These are phyloP conservation scores for Procambarus virginalis DNA, from an alignment of 1,140 invertebrate genomes.

Conservation along the genomic window DNA sequence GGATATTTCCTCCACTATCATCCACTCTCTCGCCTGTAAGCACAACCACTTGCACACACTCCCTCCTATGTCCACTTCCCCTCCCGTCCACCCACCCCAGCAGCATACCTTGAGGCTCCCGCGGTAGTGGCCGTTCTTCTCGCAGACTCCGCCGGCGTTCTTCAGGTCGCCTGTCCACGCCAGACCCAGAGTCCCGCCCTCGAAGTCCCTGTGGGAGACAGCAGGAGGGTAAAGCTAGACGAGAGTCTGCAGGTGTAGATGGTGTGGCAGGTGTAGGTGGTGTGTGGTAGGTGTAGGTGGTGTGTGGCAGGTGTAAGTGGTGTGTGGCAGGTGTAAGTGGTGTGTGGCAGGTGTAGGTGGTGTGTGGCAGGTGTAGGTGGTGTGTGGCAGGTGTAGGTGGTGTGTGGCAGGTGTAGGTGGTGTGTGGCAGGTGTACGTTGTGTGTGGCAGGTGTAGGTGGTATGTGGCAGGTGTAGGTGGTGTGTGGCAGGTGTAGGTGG, in stretches of 20 bases:
- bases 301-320: not conserved
- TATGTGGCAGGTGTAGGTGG: too few relatives aligned
- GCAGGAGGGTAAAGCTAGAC: not conserved
- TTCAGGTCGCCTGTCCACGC: conserved; percentile 98
- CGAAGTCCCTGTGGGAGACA: conserved; percentile 85
- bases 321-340: not conserved
- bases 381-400: too few relatives aligned
- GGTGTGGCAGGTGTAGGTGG: not conserved
- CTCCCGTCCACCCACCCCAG: not conserved
- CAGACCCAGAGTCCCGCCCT: conserved; percentile 97
- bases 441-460: too few relatives aligned
- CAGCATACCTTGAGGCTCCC: conserved; percentile 82
- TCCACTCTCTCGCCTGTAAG: not conserved
- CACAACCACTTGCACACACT: not conserved
- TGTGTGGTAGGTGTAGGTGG: not conserved
- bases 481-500: not conserved
- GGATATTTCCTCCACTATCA: not conserved
- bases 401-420: too few relatives aligned
- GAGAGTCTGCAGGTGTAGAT: not conserved
- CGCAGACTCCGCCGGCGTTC: conserved; percentile 94
- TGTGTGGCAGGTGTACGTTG: too few relatives aligned
- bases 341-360: too few relatives aligned
- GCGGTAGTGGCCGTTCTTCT: conserved; percentile 95
- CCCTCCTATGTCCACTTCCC: not conserved
- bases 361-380: too few relatives aligned